Evolutionary conservation across 2,797 vertebrate species (phyloP).

Genomic region (Gymnothorax javanicus): DNA sequence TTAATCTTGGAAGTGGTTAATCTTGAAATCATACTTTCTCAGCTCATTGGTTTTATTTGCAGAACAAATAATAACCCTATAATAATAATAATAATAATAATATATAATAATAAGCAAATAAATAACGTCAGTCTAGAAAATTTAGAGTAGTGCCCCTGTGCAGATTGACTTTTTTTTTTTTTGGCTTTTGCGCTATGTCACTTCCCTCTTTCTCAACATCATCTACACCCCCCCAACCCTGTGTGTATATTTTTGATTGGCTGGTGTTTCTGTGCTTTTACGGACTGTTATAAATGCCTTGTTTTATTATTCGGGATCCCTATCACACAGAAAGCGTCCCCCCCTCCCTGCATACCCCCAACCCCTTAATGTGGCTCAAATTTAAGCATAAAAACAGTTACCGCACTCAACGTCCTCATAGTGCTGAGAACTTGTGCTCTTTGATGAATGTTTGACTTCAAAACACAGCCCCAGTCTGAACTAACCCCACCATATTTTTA

Average conservation of each 20-base stretch:
- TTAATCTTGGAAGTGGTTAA: too few relatives aligned
- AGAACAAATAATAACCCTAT: too few relatives aligned
- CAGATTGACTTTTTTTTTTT: too few relatives aligned
- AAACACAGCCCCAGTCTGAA: not conserved
- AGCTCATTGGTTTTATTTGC: too few relatives aligned
- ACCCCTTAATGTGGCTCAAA: not conserved
- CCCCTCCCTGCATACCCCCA: conserved; percentile 33
- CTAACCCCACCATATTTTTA: not conserved
- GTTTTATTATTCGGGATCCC: not conserved
- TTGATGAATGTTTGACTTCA: not conserved
- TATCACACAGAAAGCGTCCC: conserved; percentile 47
- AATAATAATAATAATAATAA: too few relatives aligned
- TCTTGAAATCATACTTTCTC: too few relatives aligned
- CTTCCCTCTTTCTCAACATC: too few relatives aligned
- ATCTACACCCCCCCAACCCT: conserved; percentile 16
- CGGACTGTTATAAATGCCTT: conserved; percentile 64
- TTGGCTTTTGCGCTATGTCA: too few relatives aligned
- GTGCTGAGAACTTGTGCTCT: not conserved
- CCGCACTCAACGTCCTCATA: not conserved
- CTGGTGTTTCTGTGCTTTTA: conserved; percentile 52
- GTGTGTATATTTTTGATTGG: not conserved
- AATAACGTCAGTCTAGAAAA: too few relatives aligned
- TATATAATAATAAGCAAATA: too few relatives aligned
- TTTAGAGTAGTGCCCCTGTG: too few relatives aligned
- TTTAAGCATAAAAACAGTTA: not conserved